Percentiles rank a stretch among this genome's conserved stretches.
These are phyloP conservation scores for Lasioglossum figueresi DNA, from an alignment of 2,888 invertebrate species.

Conservation along the genomic window DNA sequence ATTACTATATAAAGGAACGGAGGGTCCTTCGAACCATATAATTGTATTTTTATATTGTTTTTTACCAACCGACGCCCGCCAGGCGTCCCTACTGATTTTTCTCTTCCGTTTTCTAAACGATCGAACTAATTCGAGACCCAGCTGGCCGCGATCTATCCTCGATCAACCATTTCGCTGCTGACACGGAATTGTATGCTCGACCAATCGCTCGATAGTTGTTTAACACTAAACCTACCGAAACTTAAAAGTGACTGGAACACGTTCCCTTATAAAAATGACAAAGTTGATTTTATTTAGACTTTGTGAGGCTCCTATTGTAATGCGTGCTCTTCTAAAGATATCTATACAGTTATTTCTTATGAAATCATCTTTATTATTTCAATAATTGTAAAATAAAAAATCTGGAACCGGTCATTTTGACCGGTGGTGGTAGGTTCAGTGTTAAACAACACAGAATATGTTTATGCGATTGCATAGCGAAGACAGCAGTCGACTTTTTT, in stretches of 20 bases:
- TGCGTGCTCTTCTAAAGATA: too few species aligned
- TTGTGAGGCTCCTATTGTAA: too few species aligned
- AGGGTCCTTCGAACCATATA: slow-evolving; percentile 70
- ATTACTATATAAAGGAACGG: slow-evolving; percentile 65
- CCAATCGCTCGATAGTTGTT: not conserved
- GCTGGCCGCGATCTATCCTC: slow-evolving; percentile 25
- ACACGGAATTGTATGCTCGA: not conserved
- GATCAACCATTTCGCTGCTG: not conserved
- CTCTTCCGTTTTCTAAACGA: slow-evolving; percentile 66
- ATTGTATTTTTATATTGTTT: slow-evolving; percentile 79
- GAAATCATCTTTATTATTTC: too few species aligned
- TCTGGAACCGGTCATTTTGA: too few species aligned
- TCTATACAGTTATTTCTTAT: too few species aligned
- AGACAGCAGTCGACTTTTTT: not conserved
- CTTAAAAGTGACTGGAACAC: too few species aligned
- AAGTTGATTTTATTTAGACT: too few species aligned
- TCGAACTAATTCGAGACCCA: slow-evolving; percentile 58
- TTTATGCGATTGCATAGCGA: not conserved
- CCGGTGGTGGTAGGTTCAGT: too few species aligned
- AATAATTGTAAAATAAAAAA: too few species aligned
- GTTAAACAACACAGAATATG: not conserved
- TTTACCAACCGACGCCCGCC: slow-evolving; percentile 61
- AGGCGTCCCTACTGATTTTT: slow-evolving; percentile 67
- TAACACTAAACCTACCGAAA: too few species aligned
- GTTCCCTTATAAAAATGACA: too few species aligned